Percentiles rank a stretch among this genome's conserved stretches.
These are phyloP conservation scores for Adela reaumurella DNA, from an alignment of 2,888 invertebrate species.

Conservation along the genomic window DNA sequence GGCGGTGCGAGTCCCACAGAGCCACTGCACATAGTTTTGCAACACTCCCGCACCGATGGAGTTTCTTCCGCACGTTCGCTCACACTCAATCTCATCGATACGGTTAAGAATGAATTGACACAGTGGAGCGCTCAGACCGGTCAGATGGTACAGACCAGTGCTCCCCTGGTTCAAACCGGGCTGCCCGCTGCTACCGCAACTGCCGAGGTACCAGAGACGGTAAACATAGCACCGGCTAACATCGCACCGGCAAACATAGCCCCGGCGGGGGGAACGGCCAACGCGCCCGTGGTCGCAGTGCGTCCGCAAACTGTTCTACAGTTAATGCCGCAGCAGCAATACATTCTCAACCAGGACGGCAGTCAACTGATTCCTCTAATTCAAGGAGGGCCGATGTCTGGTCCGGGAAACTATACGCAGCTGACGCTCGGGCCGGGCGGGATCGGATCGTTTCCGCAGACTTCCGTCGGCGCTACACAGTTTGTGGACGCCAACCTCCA, in stretches of 20 bases:
- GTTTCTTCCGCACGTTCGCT: conserved; percentile 67
- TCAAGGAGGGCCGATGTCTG: conserved; percentile 40
- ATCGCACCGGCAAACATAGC: background rate
- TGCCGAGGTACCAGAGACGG: background rate
- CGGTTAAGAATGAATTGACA: conserved; percentile 61
- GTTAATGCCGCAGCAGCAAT: conserved; percentile 37
- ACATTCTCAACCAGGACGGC: conserved; percentile 45
- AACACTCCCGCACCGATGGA: conserved; percentile 68
- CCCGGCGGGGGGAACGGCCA: conserved; percentile 15
- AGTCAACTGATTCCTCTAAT: conserved; percentile 49
- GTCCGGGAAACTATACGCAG: conserved; percentile 23
- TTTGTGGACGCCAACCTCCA: conserved; percentile 44
- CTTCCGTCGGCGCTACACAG: conserved; percentile 38
- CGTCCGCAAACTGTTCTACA: conserved; percentile 44
- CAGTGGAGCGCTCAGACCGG: conserved; percentile 34
- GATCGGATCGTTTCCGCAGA: conserved; percentile 33
- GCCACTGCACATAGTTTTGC: conserved; percentile 72
- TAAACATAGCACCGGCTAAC: background rate
- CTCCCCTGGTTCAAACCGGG: conserved; percentile 19
- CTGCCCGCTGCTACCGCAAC: background rate
- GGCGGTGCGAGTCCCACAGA: conserved; percentile 64
- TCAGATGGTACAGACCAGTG: conserved; percentile 23
- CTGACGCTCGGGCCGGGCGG: conserved; percentile 35
- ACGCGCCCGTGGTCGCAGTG: conserved; percentile 43
- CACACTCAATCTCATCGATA: conserved; percentile 75